phyloP scores from a whole-genome alignment of 2,888 invertebrate species.

The Chloroclystis v-ata region DNA sequence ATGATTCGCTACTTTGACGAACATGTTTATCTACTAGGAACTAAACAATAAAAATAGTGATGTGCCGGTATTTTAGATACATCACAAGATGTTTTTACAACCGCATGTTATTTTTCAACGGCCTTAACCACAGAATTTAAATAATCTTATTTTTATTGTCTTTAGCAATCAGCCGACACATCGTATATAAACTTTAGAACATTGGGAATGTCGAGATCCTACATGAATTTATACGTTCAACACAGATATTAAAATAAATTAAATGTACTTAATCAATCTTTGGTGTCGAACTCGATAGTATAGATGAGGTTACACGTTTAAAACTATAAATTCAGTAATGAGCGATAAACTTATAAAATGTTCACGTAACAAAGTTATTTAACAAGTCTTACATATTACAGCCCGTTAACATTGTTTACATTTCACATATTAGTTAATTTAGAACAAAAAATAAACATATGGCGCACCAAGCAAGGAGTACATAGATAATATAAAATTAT shows the following conservation, averaged over 20 bases:
- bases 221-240: constrained; percentile 47
- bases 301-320: constrained; percentile 34
- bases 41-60: constrained; percentile 38
- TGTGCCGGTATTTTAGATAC: neutral
- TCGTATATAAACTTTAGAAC: constrained; percentile 37
- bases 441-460: no score
- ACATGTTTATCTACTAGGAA: constrained; percentile 29
- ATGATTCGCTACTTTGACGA: constrained; percentile 18
- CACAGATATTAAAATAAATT: constrained; percentile 43
- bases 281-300: constrained; percentile 54
- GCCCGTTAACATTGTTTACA: constrained; percentile 45
- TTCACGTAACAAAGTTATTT: constrained; percentile 35
- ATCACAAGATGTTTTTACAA: neutral
- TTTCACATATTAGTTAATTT: constrained; percentile 27
- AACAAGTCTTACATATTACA: constrained; percentile 64
- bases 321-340: constrained; percentile 31
- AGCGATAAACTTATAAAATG: constrained; percentile 28
- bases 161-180: neutral
- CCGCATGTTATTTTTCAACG: no score
- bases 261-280: constrained; percentile 62
- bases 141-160: neutral
- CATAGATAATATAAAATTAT: no score
- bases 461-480: no score
- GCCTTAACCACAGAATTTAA: no score
- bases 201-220: constrained; percentile 72